phyloP scores from a whole-genome alignment of 2,797 vertebrate genomes.

The Botia kubotai region DNA sequence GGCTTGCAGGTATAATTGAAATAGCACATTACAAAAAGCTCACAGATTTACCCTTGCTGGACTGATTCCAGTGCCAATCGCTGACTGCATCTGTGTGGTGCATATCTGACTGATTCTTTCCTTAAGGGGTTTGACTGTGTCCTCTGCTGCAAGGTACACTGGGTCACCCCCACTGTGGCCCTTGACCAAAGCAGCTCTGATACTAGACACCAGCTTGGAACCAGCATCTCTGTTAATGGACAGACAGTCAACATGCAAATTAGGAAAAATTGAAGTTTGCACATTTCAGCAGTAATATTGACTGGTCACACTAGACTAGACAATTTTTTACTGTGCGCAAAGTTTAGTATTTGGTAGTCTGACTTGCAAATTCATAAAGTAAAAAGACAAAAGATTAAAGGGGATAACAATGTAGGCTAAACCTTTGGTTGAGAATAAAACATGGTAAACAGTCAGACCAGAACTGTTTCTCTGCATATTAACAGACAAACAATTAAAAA shows the following conservation, averaged over 20 bases:
- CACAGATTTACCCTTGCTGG: slow-evolving; percentile 87
- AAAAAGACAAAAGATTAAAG: too few species aligned
- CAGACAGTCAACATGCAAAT: background rate
- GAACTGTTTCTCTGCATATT: too few species aligned
- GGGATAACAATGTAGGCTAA: too few species aligned
- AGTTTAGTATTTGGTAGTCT: too few species aligned
- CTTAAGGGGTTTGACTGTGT: slow-evolving; percentile 82
- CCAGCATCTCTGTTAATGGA: slow-evolving; percentile 82
- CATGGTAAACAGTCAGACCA: too few species aligned
- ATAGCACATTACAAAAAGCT: background rate
- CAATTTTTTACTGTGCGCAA: too few species aligned
- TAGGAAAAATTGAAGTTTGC: background rate
- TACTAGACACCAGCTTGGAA: slow-evolving; percentile 80
- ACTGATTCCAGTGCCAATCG: slow-evolving; percentile 80
- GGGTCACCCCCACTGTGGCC: slow-evolving; percentile 81
- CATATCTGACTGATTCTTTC: slow-evolving; percentile 85
- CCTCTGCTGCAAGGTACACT: slow-evolving; percentile 79
- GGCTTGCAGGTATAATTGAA: background rate
- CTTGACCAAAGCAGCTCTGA: slow-evolving; percentile 87
- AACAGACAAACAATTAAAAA: too few species aligned
- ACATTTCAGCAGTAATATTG: background rate
- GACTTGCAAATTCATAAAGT: too few species aligned
- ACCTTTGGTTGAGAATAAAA: too few species aligned
- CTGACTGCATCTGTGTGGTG: slow-evolving; percentile 70
- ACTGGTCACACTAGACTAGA: background rate